Base-by-base conservation (phyloP, 2,113 vertebrate species). In the Vanacampus margaritifer region DNA sequence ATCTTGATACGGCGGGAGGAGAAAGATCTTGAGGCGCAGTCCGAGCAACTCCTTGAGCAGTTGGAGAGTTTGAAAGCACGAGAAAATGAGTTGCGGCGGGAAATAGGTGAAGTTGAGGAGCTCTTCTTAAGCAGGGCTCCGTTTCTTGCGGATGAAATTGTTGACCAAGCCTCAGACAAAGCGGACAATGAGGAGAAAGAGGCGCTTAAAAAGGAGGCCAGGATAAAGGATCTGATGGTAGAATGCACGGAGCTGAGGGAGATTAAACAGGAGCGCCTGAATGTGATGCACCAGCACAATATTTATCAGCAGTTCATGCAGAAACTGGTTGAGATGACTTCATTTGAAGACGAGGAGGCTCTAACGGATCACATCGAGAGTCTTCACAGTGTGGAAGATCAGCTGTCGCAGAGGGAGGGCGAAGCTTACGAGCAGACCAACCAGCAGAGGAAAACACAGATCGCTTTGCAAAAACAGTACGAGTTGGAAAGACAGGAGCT, bases 381-480 rank as follows among this genome's bases (percentile, higher is more conserved):
- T 41, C 60, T 62, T 41, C 39, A 62, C 60, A 62, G 23, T 8
- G 14, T 62, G 7, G 60, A 62, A 9, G 60, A 62, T 39, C 60
- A 62, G 60, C 37, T 62, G n/a, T 62, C 60, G 16, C 60, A 62
- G 60, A 23, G 60, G 39, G 60, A 62, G 7, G 60, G 60, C 8
- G 60, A 62, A 62, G 60, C 60, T 16, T 62, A 62, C 6, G 60
- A 62, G 39, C 37, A 62, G 39, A 62, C 60, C 13, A 62, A 62
- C 39, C 39, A 62, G 60, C 60, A 62, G 39, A 62, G 60, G 60
- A 62, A 62, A 62, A 62, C 60, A 14, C 60, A 62, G 39, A 16
- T 26, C 2, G 23, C 37, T 26, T 26, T 62, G 39, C 60, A 62
- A 16, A 62, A 62, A 43, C 60, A 62, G 39, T 62, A 62, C 39